Conservation (phyloP, 2,888 invertebrate genomes). For the Hyalella azteca region DNA sequence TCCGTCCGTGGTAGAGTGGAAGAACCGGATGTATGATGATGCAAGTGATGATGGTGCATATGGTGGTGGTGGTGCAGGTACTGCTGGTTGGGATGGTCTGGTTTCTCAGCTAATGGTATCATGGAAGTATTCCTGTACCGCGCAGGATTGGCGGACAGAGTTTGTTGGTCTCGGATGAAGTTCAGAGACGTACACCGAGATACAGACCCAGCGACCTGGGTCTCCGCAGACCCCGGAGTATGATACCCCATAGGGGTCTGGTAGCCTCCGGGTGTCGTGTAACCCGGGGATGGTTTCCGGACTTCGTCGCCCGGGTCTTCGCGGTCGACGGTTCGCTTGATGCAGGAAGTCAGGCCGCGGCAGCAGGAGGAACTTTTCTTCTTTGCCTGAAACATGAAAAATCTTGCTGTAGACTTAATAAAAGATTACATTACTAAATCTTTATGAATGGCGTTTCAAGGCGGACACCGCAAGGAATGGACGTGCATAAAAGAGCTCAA, state of each 20-base stretch:
- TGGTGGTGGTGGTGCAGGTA: conserved; percentile 46
- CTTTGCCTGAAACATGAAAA: background rate
- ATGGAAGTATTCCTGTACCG: conserved; percentile 57
- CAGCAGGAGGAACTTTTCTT: conserved; percentile 59
- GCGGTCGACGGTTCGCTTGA: conserved; percentile 55
- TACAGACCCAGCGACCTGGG: conserved; percentile 78
- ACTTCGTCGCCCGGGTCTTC: conserved; percentile 43
- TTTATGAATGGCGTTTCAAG: no score
- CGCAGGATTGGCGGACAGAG: conserved; percentile 60
- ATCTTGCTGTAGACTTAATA: no score
- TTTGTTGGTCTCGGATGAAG: conserved; percentile 72
- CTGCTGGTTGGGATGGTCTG: conserved; percentile 46
- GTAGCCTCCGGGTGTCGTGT: conserved; percentile 64
- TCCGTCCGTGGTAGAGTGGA: conserved; percentile 54
- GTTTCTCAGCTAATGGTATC: conserved; percentile 55
- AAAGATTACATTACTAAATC: no score
- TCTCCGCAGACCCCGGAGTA: conserved; percentile 77
- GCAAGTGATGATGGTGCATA: conserved; percentile 41
- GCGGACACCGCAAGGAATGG: no score
- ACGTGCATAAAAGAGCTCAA: no score
- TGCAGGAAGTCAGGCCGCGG: conserved; percentile 58
- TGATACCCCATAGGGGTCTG: conserved; percentile 64
- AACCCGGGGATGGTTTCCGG: conserved; percentile 66
- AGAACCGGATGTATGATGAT: conserved; percentile 42
- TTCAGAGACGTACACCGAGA: conserved; percentile 83